phyloP scores from a whole-genome alignment of 2,888 invertebrate genomes.

The Sepioteuthis lessoniana region DNA sequence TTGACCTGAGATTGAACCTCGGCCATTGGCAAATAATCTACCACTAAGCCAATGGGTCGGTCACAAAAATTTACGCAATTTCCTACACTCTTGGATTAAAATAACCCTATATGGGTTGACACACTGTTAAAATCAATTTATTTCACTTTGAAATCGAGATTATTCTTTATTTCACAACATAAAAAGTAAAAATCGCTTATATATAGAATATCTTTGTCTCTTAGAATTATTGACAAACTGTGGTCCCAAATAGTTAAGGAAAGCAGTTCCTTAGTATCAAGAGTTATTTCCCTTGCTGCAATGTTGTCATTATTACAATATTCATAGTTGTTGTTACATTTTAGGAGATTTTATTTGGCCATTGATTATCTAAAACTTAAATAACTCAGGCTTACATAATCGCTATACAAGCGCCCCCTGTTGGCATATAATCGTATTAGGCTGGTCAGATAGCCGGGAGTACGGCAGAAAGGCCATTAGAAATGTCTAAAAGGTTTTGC shows the following conservation, averaged over 20 bases:
- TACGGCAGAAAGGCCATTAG: not conserved
- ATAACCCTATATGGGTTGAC: too few species aligned
- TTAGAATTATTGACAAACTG: too few species aligned
- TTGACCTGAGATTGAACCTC: too few species aligned
- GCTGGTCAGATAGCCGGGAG: not conserved
- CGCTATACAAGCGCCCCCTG: not conserved
- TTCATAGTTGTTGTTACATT: not conserved
- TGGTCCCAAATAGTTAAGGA: not conserved
- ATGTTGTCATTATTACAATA: not conserved
- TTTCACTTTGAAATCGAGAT: too few species aligned
- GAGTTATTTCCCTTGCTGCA: not conserved
- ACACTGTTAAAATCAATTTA: too few species aligned
- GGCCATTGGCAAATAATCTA: too few species aligned
- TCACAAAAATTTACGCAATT: too few species aligned
- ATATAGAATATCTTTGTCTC: too few species aligned
- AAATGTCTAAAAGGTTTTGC: conserved; percentile 33
- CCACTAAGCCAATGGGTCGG: too few species aligned
- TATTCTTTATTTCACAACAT: too few species aligned
- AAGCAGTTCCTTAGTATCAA: not conserved
- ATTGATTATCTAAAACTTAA: conserved; percentile 6
- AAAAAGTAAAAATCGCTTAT: too few species aligned
- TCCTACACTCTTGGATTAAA: too few species aligned
- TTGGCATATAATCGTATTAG: not conserved
- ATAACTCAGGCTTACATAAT: not conserved
- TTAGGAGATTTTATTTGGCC: not conserved